A percentile compares a stretch with the other conserved stretches of the same genome.
Conservation (phyloP, 2,113 vertebrate species). For the Callionymus lyra region DNA sequence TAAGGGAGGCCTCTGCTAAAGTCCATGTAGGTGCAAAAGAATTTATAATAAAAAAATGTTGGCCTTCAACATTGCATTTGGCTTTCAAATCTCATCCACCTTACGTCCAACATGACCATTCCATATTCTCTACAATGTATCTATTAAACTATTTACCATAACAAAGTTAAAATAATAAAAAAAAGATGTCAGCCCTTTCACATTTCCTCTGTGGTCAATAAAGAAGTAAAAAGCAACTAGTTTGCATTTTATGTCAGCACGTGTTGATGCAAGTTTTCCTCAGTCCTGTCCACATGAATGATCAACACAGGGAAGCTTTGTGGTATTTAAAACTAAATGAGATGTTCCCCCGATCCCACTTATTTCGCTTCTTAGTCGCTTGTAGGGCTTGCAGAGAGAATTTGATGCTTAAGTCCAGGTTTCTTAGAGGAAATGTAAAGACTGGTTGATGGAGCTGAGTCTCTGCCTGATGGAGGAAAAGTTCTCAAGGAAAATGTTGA, state of each 20-base stretch:
- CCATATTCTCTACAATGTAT: conserved; percentile 38
- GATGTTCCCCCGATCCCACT: conserved; percentile 32
- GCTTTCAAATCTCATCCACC: conserved; percentile 49
- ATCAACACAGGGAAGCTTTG: conserved; percentile 25
- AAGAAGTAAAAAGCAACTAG: conserved; percentile 39
- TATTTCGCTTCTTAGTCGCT: conserved; percentile 33
- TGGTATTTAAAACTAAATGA: conserved; percentile 10
- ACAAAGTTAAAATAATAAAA: conserved; percentile 26
- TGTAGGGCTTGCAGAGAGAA: conserved; percentile 15
- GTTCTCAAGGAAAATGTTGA: conserved; percentile 50
- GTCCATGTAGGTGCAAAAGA: conserved; percentile 41
- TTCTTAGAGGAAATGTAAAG: conserved; percentile 37
- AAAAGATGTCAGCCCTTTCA: conserved; percentile 51
- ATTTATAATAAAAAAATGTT: conserved; percentile 57
- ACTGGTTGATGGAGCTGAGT: conserved; percentile 45
- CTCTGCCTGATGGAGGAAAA: conserved; percentile 57
- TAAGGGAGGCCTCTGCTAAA: conserved; percentile 43
- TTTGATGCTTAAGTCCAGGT: conserved; percentile 36
- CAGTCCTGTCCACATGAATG: conserved; percentile 38
- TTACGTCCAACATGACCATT: conserved; percentile 32
- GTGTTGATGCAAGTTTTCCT: conserved; percentile 35
- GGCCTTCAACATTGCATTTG: conserved; percentile 59
- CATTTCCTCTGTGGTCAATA: conserved; percentile 40
- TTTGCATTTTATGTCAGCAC: conserved; percentile 34
- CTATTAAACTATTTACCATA: conserved; percentile 46